These are phyloP conservation scores for Takifugu bimaculatus DNA, from an alignment of 2,113 vertebrate species.

Conservation along the genomic window DNA sequence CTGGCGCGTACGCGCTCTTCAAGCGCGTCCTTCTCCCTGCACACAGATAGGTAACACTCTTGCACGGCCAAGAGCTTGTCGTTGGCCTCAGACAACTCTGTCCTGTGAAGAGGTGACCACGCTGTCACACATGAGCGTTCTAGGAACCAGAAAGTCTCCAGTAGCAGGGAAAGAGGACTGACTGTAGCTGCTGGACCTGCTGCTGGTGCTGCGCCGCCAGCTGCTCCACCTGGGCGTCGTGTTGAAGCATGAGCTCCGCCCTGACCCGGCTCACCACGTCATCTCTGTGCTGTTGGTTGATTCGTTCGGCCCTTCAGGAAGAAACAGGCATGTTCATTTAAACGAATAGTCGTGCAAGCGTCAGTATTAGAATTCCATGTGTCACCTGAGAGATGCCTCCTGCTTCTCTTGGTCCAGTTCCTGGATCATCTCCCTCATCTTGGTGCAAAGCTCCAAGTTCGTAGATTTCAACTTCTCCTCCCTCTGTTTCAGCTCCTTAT, in stretches of 20 bases:
- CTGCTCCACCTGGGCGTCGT: slow-evolving; percentile 72
- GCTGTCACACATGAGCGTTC: background rate
- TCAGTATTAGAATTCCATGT: background rate
- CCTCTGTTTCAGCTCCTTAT: slow-evolving; percentile 80
- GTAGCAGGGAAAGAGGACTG: slow-evolving; percentile 36
- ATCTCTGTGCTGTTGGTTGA: slow-evolving; percentile 86
- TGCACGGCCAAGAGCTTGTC: slow-evolving; percentile 83
- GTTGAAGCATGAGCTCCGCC: slow-evolving; percentile 76
- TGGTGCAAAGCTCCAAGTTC: slow-evolving; percentile 88
- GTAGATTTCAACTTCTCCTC: slow-evolving; percentile 82
- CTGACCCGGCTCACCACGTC: slow-evolving; percentile 83
- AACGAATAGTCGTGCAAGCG: background rate
- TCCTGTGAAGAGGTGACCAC: slow-evolving; percentile 60
- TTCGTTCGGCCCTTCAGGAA: slow-evolving; percentile 80
- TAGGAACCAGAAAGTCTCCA: background rate
- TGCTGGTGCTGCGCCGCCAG: slow-evolving; percentile 78
- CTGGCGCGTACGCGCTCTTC: slow-evolving; percentile 70
- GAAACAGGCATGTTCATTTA: slow-evolving; percentile 8
- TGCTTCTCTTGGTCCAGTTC: slow-evolving; percentile 94
- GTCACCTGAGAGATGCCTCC: slow-evolving; percentile 83
- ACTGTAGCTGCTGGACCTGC: slow-evolving; percentile 77
- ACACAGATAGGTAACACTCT: slow-evolving; percentile 90
- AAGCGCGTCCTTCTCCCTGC: slow-evolving; percentile 84
- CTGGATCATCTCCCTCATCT: slow-evolving; percentile 95
- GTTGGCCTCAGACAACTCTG: slow-evolving; percentile 77